Base-by-base conservation (phyloP, 2,797 vertebrate species). In the Bryconaethiops microstoma region DNA sequence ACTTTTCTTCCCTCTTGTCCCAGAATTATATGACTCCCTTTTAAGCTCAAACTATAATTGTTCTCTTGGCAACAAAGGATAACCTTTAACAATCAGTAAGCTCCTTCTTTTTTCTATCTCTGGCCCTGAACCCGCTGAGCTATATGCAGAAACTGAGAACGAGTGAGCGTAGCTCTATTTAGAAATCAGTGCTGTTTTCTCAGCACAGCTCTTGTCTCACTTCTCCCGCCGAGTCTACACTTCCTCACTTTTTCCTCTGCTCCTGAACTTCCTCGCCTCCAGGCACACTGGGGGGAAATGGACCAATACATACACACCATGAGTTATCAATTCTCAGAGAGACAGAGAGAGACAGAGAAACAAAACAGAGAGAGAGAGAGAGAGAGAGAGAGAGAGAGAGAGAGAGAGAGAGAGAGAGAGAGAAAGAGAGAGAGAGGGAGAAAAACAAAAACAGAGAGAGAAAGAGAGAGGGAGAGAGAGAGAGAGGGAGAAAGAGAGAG, bases 271-370 rank as follows among this genome's bases (percentile, higher is more conserved):
- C 35, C 17, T 55, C 23, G 54, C 63, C 52, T 81, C 73, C 14
- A 54, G 73, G 14, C 65, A 62, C 45, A 70, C 63, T 70, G 42
- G 59, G 59, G 80, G 21, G n/a, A 76, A 55, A 81, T 57, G 68
- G 67, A 35, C 74, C 29, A 77, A 72, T 55, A 72, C 40, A 57
- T 57, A 74, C 52, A 73, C 59, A 52, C 63, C 29, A 54, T 81
- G 79, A 76, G 40, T 81, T 64, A 75, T 81, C 64, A 69, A 35
- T 23, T 50, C 35, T 74, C 12, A 68, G 62, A n/a, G 45, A 48
- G 45, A 48, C 10, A 48, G 8, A 48, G 10, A 42, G 8, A 23
- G 54, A 16, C 35, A 35, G 48, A 54, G 52, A 48, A 12, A 48
- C 40, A 42, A 4, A 7, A 42, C 4, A 42, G 50, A 50, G 5